Base-by-base conservation (phyloP, 1,140 invertebrate genomes). In the Acromyrmex charruanus region DNA sequence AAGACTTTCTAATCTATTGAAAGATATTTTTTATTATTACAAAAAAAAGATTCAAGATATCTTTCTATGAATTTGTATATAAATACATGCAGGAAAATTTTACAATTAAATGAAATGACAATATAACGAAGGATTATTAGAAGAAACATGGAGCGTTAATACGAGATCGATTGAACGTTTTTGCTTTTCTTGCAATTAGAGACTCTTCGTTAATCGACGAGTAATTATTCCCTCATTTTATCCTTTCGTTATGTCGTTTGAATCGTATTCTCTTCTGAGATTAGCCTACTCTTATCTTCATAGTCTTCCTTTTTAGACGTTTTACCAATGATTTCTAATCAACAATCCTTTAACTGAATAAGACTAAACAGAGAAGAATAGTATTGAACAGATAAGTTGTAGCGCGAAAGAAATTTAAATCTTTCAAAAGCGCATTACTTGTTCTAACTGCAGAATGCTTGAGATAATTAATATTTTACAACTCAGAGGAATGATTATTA, bases 201-300 rank as follows among this genome's bases (percentile, higher is more conserved):
- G 44, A 25, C 25, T 44, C 69, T 61, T 82, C 69, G 55, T 63
- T 84, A 75, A 84, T 84, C 69, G 44, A 61, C 51, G 69, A n/a
- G 69, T 75, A 84, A 74, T 74, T 75, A 84, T 74, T 44, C 80
- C 55, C 58, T 72, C 69, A n/a, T 75, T 72, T 59, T 55, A 81
- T 58, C 68, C 68, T 84, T 63, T 75, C 69, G 25, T 82, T 59
- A 58, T 28, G 25, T 82, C 79, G 18, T 75, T 74, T 51, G 69
- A 75, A 51, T 63, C 39, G n/a, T 74, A 21, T 28, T 84, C 39
- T 16, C 16, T 14, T 75, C 14, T 39, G 69, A 75, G 4, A 84
- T 84, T 75, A 61, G 69, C 18, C 25, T 49, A 25, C 18, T 35
- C 58, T 28, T 63, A 63, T 61, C 49, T 68, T 21, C 31, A 35